phyloP scores from a whole-genome alignment of 1,140 invertebrate species.

The Bombus fervidus region DNA sequence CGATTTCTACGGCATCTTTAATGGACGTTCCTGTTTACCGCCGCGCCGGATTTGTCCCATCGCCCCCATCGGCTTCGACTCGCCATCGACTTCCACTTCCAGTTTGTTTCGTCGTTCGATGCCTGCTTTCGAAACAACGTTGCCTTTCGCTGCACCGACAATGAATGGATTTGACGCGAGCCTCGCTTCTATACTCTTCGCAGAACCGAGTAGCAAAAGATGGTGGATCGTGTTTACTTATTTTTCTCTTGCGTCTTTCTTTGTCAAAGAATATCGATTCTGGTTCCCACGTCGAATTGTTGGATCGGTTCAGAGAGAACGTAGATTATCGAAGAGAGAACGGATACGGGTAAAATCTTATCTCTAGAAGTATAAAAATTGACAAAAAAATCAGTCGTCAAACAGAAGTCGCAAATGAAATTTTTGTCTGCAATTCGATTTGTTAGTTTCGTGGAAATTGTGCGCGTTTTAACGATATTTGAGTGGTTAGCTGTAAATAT shows the following conservation, averaged over 20 bases:
- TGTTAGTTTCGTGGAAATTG: neutral
- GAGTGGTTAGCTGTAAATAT: too few relatives aligned
- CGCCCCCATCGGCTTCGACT: neutral
- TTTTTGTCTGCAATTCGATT: neutral
- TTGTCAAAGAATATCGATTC: neutral
- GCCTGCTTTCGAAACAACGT: neutral
- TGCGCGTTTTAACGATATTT: too few relatives aligned
- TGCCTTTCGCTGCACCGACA: neutral
- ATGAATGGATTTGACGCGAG: neutral
- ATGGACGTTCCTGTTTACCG: slow-evolving; percentile 30
- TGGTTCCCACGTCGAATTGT: neutral
- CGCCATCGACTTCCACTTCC: slow-evolving; percentile 1
- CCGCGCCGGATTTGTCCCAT: slow-evolving; percentile 1
- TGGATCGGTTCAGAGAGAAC: neutral
- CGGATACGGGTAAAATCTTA: neutral
- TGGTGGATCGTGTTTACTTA: neutral
- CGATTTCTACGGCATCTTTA: slow-evolving; percentile 8
- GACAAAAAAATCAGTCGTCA: too few relatives aligned
- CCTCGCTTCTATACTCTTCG: neutral
- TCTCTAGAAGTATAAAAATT: too few relatives aligned
- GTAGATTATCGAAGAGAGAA: neutral
- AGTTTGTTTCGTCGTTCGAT: neutral
- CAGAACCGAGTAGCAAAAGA: neutral
- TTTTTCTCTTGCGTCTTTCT: neutral
- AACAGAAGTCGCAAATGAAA: too few relatives aligned